These are phyloP conservation scores for Sus scrofa DNA, from an alignment of 2,113 vertebrate genomes.

Conservation along the genomic window DNA sequence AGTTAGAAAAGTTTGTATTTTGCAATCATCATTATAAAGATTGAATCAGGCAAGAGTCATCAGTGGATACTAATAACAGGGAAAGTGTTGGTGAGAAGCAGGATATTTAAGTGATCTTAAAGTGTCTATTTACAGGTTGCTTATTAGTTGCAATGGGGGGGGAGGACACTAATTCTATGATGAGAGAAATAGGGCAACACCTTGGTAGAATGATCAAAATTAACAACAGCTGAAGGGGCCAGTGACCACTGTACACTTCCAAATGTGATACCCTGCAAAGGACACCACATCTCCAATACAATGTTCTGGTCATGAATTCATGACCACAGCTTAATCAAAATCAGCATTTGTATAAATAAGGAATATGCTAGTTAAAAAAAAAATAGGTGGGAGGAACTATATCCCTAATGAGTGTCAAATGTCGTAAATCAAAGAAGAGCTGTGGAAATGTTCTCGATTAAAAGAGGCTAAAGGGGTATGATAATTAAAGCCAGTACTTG, in stretches of 20 bases:
- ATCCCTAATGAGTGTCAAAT: background rate
- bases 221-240: background rate
- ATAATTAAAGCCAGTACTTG: background rate
- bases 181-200: background rate
- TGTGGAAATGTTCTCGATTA: background rate
- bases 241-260: background rate
- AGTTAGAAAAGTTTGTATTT: background rate
- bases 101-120: background rate
- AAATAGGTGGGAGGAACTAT: background rate
- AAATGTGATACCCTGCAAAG: background rate
- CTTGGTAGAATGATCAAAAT: background rate
- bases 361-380: background rate
- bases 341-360: background rate
- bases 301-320: background rate
- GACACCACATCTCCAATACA: background rate
- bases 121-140: background rate
- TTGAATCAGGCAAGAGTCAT: background rate
- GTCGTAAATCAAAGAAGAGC: constrained; percentile 3
- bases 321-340: background rate
- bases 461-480: background rate
- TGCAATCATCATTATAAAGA: background rate
- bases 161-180: background rate
- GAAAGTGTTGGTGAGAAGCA: background rate
- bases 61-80: background rate
- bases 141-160: background rate